Evolutionary conservation across 1,140 invertebrate genomes (phyloP), one percentile per base, ranked within the genome.

Genomic region (Lysiphlebus fabarum): DNA sequence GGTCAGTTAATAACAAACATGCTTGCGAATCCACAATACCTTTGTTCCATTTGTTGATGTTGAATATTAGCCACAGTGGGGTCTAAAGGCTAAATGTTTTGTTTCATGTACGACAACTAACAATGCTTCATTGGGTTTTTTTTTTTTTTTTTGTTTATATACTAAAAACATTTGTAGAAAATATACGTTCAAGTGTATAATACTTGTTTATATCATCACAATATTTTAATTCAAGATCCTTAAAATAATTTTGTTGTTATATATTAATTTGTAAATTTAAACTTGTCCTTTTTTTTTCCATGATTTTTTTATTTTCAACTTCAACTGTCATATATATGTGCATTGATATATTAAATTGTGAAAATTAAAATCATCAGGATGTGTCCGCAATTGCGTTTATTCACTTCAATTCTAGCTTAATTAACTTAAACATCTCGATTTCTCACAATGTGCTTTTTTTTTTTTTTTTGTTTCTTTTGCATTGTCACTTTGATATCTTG

Each of bases 381-480:
- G 70, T 61, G 58, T 70, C 66, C 72, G 76, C 72, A 78, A 72
- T 77, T 77, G 71, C 73, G 72, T 73, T 76, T 73, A 73, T 76
- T 76, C 71, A 33, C 67, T 67, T 64, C 70, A 75, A 74, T 76
- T 77, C 67, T 71, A 71, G 73, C 72, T 71, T 71, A 77, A 76
- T 77, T 77, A 73, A 69, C 67, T 68, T 67, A 72, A 62, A 55
- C 54, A 54, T 59, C 73, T 66, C 70, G 65, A 62, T 53, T 51
- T 62, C 58, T 44, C 62, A 61, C 53, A 42, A 45, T 37, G 17
- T 17, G 17, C 17, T 17, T 17, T 45, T 38, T 60, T 12, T 56
- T 48, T 59, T 33, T 38, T 36, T 37, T 62, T 54, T 41, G 53
- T 38, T 42, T 12, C 44, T 55, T 26, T 55, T 26, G 17, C 43